Conservation (phyloP, 2,797 vertebrate species). For the Epinephelus malabaricus region DNA sequence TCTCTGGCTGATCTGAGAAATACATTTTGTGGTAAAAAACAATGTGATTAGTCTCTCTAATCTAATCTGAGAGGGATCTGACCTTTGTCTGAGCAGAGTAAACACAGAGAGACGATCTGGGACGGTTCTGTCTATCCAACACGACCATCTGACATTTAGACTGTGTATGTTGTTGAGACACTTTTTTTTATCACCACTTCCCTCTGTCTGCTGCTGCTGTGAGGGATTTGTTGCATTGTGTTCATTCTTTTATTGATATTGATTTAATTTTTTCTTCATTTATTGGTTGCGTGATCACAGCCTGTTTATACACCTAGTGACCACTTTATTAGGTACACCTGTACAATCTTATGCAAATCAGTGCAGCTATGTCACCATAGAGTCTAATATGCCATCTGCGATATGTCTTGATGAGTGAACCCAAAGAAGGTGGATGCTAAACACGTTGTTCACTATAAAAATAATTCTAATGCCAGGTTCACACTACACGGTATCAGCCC, state of each 20-base stretch:
- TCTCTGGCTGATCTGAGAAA: background rate
- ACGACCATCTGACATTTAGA: background rate
- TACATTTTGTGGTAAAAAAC: background rate
- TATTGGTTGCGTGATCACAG: background rate
- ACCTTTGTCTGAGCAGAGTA: constrained; percentile 4
- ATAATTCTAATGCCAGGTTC: no score
- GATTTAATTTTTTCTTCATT: no score
- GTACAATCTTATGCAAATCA: background rate
- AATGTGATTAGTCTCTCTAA: background rate
- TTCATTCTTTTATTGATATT: background rate
- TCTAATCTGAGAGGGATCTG: background rate
- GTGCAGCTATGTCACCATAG: no score
- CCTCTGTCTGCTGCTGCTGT: background rate
- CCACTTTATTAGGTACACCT: background rate
- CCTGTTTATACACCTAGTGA: background rate
- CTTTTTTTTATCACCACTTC: background rate
- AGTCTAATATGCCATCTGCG: no score
- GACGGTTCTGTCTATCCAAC: background rate
- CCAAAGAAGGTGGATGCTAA: no score
- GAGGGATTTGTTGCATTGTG: no score
- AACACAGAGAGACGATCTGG: background rate
- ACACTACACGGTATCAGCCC: no score
- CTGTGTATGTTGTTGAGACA: no score
- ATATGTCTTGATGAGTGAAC: background rate
- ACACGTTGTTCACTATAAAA: no score